phyloP scores from a whole-genome alignment of 2,113 vertebrate genomes.

The Saguinus imperator region DNA sequence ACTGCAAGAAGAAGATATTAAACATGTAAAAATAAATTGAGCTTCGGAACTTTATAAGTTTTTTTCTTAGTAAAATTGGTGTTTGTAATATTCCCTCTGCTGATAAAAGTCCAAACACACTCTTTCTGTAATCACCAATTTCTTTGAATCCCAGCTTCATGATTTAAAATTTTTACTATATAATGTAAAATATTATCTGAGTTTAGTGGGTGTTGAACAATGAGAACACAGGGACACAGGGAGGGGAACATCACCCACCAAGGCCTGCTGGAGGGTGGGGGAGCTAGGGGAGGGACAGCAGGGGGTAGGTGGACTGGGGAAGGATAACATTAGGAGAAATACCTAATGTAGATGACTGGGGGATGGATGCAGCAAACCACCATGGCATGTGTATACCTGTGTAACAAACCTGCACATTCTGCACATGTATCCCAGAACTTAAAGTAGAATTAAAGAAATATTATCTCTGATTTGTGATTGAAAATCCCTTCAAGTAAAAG shows the following conservation, averaged over 20 bases:
- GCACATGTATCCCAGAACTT: too few relatives aligned
- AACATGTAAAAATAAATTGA: background rate
- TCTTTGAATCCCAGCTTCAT: background rate
- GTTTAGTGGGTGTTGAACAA: background rate
- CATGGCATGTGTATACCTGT: too few relatives aligned
- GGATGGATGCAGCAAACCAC: too few relatives aligned
- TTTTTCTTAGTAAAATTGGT: background rate
- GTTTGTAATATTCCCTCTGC: background rate
- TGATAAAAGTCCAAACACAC: accelerated
- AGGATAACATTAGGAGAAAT: too few relatives aligned
- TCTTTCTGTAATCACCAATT: background rate
- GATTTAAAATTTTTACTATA: background rate
- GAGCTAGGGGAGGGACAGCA: too few relatives aligned
- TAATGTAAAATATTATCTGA: background rate
- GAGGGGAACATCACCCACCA: too few relatives aligned
- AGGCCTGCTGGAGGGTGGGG: too few relatives aligned
- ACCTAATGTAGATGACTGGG: too few relatives aligned
- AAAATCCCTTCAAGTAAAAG: background rate
- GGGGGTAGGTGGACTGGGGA: too few relatives aligned
- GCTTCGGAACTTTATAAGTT: background rate
- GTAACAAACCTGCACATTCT: too few relatives aligned
- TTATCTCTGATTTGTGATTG: background rate
- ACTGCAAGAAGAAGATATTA: background rate
- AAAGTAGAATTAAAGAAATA: background rate
- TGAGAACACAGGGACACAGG: too few relatives aligned